These are phyloP conservation scores for Herpetotheres cachinnans DNA, from an alignment of 2,113 vertebrate species.

Conservation along the genomic window DNA sequence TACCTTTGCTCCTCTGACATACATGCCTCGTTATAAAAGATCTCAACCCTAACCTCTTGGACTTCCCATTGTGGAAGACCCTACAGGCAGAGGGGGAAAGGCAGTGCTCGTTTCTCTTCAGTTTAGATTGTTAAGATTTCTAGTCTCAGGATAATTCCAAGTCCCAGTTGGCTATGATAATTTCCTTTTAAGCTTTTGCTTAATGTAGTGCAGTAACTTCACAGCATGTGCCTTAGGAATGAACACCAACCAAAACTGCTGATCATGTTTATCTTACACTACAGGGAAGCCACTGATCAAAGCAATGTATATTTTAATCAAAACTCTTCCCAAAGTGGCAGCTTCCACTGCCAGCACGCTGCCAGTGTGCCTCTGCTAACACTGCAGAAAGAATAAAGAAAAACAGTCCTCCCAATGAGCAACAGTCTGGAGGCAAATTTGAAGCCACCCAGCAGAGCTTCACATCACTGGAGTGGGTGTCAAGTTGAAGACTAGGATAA, in stretches of 20 bases:
- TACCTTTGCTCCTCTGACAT: background rate
- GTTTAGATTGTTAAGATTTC: background rate
- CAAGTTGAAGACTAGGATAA: background rate
- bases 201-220: background rate
- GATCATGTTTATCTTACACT: background rate
- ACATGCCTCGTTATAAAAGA: background rate
- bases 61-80: background rate
- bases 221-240: background rate
- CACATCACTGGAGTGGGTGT: background rate
- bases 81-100: background rate
- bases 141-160: background rate
- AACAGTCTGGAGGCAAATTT: background rate
- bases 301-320: conserved; percentile 26
- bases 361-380: background rate
- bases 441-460: background rate
- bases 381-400: background rate
- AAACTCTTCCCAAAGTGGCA: conserved; percentile 19
- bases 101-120: background rate
- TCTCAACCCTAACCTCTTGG: background rate
- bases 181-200: background rate
- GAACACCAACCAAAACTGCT: conserved; percentile 23
- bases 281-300: conserved; percentile 24
- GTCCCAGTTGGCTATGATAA: background rate
- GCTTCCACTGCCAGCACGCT: background rate
- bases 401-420: background rate